A percentile compares a stretch with the other conserved stretches of the same genome.
Conservation (phyloP, 2,888 invertebrate species). For the Phorcus lineatus region DNA sequence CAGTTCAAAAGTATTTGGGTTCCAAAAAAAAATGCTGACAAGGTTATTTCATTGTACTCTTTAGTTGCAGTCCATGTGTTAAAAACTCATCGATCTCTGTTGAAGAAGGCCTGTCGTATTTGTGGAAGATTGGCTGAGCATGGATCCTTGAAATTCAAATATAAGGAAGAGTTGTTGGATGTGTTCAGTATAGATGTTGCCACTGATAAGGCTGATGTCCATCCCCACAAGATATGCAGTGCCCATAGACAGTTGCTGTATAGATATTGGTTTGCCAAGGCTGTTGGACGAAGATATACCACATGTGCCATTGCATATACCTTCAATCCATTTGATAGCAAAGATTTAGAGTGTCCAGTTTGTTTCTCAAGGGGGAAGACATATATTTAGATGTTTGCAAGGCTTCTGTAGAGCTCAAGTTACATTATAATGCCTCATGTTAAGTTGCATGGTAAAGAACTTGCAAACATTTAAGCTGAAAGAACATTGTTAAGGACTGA, state of each 20-base stretch:
- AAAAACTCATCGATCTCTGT: neutral
- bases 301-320: neutral
- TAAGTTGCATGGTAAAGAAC: too few relatives aligned
- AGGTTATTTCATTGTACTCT: too few relatives aligned
- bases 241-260: neutral
- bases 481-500: too few relatives aligned
- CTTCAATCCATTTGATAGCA: neutral
- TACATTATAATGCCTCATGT: too few relatives aligned
- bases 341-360: neutral
- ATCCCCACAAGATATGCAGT: neutral
- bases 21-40: too few relatives aligned
- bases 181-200: neutral
- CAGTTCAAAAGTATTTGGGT: too few relatives aligned
- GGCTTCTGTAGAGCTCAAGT: too few relatives aligned
- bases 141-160: neutral
- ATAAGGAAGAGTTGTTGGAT: neutral
- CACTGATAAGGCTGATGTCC: neutral
- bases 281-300: neutral
- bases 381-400: neutral
- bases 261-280: neutral
- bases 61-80: neutral
- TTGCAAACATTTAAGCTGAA: too few relatives aligned
- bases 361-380: neutral
- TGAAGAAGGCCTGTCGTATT: neutral
- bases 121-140: neutral